Conservation (phyloP, 2,113 vertebrate genomes). For the Antennarius striatus region DNA sequence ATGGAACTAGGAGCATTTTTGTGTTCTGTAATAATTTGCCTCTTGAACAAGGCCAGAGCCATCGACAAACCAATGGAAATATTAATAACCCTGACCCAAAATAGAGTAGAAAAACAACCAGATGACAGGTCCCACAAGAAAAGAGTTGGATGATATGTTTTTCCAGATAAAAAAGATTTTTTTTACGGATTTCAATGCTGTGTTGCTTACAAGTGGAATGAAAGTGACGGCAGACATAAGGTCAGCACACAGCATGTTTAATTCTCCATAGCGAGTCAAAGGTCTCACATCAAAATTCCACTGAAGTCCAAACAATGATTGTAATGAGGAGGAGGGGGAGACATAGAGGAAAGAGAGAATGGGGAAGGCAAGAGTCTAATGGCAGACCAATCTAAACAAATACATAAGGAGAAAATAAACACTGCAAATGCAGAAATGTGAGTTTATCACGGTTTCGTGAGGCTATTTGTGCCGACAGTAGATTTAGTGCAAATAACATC, state of each 20-base stretch:
- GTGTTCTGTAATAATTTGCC: constrained; percentile 39
- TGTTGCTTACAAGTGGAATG: constrained; percentile 58
- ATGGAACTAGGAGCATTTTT: constrained; percentile 32
- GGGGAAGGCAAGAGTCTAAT: constrained; percentile 28
- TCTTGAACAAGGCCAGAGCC: constrained; percentile 42
- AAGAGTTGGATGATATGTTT: constrained; percentile 46
- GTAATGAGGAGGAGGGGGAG: constrained; percentile 53
- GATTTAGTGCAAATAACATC: too few species aligned
- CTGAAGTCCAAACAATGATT: constrained; percentile 72
- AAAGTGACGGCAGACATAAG: constrained; percentile 75
- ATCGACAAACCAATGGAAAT: constrained; percentile 51
- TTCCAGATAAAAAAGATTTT: constrained; percentile 44
- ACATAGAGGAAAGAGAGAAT: not conserved
- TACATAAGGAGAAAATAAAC: constrained; percentile 53
- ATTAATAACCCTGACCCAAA: constrained; percentile 53
- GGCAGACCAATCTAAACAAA: constrained; percentile 61
- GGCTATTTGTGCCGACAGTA: too few species aligned
- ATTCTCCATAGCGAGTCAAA: constrained; percentile 78
- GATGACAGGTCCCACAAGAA: constrained; percentile 43
- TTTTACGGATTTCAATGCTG: constrained; percentile 54
- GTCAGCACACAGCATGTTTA: constrained; percentile 78
- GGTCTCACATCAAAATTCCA: constrained; percentile 78
- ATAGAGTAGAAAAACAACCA: constrained; percentile 50
- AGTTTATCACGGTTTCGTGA: constrained; percentile 38
- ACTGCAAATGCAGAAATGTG: constrained; percentile 25